Conservation (phyloP, 2,797 vertebrate genomes). For the Natrix natrix region DNA sequence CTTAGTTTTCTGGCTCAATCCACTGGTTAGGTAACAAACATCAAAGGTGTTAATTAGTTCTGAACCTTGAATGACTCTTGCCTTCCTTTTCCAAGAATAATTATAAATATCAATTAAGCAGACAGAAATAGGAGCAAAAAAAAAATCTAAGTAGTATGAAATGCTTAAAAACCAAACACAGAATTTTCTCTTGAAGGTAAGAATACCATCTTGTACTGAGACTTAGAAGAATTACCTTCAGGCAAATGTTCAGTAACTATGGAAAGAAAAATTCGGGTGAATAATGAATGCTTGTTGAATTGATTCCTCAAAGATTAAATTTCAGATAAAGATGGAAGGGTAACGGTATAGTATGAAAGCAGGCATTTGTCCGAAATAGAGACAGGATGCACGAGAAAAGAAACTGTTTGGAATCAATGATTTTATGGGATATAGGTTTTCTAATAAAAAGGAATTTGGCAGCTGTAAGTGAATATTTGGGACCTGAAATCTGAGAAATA, state of each 20-base stretch:
- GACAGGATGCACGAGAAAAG: not conserved
- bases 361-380: not conserved
- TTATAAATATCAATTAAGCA: not conserved
- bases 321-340: not conserved
- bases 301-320: not conserved
- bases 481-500: not conserved
- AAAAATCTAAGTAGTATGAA: not conserved
- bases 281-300: not conserved
- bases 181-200: not conserved
- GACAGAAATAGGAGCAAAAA: not conserved
- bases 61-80: not conserved
- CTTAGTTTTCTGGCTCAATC: not conserved
- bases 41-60: not conserved
- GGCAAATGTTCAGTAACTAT: not conserved
- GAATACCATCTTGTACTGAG: not conserved
- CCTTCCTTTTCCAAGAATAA: not conserved
- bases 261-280: not conserved
- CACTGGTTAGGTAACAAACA: not conserved
- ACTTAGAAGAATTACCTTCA: not conserved
- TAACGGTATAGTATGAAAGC: not conserved
- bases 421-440: not conserved
- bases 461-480: not conserved
- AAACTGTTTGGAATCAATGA: not conserved
- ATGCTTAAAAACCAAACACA: not conserved
- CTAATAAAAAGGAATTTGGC: not conserved